Evolutionary conservation across 2,888 invertebrate genomes (phyloP).

Genomic region (Heliconius ethilla): DNA sequence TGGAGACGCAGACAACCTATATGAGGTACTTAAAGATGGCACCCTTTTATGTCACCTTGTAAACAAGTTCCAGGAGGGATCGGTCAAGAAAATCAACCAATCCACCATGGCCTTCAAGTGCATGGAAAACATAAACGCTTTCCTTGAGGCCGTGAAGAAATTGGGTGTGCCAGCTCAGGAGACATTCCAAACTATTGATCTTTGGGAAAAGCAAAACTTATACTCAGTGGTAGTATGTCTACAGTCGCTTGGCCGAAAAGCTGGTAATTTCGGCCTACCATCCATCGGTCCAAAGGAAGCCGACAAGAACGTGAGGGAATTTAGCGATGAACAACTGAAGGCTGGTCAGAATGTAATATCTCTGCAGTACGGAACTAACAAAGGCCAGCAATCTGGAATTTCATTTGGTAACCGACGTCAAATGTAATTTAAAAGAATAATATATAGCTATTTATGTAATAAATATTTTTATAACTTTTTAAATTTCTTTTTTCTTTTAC

Average conservation of each 20-base stretch:
- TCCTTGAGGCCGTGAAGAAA: conserved; percentile 90
- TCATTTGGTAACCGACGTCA: conserved; percentile 98
- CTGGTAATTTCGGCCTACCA: conserved; percentile 91
- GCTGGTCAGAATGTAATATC: conserved; percentile 96
- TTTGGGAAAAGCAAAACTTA: conserved; percentile 98
- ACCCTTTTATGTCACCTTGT: conserved; percentile 93
- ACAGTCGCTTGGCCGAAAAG: conserved; percentile 96
- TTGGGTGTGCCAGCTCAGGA: conserved; percentile 96
- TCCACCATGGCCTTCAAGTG: conserved; percentile 97
- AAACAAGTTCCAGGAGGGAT: conserved; percentile 91
- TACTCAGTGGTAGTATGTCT: conserved; percentile 98
- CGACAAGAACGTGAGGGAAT: conserved; percentile 95
- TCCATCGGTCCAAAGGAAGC: conserved; percentile 98
- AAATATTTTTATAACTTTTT: conserved; percentile 62
- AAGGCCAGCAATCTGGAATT: conserved; percentile 97
- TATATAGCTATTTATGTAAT: conserved; percentile 54
- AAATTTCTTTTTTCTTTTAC: conserved; percentile 44
- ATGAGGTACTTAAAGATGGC: conserved; percentile 94
- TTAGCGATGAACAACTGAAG: conserved; percentile 95
- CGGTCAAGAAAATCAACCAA: conserved; percentile 95
- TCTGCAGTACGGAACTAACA: conserved; percentile 98
- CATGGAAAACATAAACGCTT: conserved; percentile 99
- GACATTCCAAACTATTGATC: conserved; percentile 98
- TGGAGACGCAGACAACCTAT: conserved; percentile 95
- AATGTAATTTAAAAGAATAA: conserved; percentile 85